These are phyloP conservation scores for Phacellophora camtschatica DNA, from an alignment of 30 jellyfish, hydroid and myxozoan genomes.

Conservation along the genomic window DNA sequence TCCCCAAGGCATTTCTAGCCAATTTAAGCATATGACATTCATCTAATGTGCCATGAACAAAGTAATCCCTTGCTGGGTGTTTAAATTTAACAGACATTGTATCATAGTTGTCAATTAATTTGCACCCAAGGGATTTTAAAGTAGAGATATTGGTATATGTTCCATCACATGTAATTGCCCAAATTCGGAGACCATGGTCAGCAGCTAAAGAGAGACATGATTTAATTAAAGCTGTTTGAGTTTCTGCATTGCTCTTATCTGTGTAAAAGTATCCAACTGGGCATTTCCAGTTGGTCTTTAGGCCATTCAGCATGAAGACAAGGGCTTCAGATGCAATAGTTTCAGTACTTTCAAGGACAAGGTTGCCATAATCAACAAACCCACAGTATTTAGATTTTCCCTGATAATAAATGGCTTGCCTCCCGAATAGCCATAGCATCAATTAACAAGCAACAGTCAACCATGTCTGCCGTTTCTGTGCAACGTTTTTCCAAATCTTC, in stretches of 20 bases:
- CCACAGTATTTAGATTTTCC: constrained; percentile 25
- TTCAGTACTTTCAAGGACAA: constrained; percentile 3
- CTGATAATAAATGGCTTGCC: background rate
- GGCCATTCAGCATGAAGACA: constrained; percentile 9
- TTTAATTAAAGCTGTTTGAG: constrained; percentile 6
- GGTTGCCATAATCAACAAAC: constrained; percentile 22
- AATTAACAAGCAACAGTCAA: constrained; percentile 2
- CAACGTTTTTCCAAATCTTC: background rate
- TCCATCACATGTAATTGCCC: constrained; percentile 46
- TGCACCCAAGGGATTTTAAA: constrained; percentile 26
- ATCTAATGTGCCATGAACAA: constrained; percentile 29
- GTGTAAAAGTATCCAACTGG: constrained; percentile 26
- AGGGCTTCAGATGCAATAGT: constrained; percentile 21
- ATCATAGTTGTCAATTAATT: background rate
- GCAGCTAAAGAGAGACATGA: constrained; percentile 28
- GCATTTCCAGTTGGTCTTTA: constrained; percentile 15
- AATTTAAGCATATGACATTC: constrained; percentile 50
- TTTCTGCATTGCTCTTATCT: constrained; percentile 8
- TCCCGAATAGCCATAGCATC: constrained; percentile 53
- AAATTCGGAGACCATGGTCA: constrained; percentile 2
- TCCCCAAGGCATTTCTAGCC: constrained; percentile 43
- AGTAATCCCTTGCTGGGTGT: constrained; percentile 31
- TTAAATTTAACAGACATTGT: background rate
- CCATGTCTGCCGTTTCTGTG: background rate
- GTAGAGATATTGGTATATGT: background rate